A percentile compares a stretch with the other conserved stretches of the same genome.
These are phyloP conservation scores for Stylophora pistillata DNA, from an alignment of 64 coral and sea anemone species.

Conservation along the genomic window DNA sequence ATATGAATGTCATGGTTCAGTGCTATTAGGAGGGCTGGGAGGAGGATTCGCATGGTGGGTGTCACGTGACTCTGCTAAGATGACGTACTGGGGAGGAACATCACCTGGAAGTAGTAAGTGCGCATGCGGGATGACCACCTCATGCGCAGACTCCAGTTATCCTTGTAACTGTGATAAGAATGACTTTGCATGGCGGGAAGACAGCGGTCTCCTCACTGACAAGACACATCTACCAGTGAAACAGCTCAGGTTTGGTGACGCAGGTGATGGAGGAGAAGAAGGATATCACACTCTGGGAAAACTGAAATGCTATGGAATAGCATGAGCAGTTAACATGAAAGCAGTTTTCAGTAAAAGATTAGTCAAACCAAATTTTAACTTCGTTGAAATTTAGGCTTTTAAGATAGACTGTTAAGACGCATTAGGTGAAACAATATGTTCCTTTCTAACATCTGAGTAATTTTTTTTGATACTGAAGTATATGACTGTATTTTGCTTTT, in stretches of 20 bases:
- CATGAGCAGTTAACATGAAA: too few relatives aligned
- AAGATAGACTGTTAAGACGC: too few relatives aligned
- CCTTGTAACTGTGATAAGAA: slow-evolving; percentile 20
- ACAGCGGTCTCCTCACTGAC: too few relatives aligned
- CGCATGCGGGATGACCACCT: slow-evolving; percentile 50
- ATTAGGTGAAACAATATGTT: too few relatives aligned
- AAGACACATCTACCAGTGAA: slow-evolving; percentile 26
- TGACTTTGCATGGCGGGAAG: slow-evolving; percentile 23
- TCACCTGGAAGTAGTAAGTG: slow-evolving; percentile 17
- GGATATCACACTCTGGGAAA: slow-evolving; percentile 41
- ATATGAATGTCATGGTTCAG: too few relatives aligned
- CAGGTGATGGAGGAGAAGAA: not conserved
- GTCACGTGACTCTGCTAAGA: slow-evolving; percentile 27
- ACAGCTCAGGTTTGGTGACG: slow-evolving; percentile 28
- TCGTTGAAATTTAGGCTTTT: too few relatives aligned
- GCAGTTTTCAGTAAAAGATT: too few relatives aligned
- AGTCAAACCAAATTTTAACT: too few relatives aligned
- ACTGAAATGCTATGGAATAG: slow-evolving; percentile 45
- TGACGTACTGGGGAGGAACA: slow-evolving; percentile 60
- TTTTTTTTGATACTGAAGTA: too few relatives aligned
- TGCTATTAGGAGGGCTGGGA: too few relatives aligned
- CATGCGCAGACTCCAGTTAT: not conserved
- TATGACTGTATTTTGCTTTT: too few relatives aligned
- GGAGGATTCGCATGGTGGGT: slow-evolving; percentile 14
- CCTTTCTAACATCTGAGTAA: too few relatives aligned